Evolutionary conservation across 1,140 invertebrate species (phyloP).

Genomic region (Agraylea sexmaculata): DNA sequence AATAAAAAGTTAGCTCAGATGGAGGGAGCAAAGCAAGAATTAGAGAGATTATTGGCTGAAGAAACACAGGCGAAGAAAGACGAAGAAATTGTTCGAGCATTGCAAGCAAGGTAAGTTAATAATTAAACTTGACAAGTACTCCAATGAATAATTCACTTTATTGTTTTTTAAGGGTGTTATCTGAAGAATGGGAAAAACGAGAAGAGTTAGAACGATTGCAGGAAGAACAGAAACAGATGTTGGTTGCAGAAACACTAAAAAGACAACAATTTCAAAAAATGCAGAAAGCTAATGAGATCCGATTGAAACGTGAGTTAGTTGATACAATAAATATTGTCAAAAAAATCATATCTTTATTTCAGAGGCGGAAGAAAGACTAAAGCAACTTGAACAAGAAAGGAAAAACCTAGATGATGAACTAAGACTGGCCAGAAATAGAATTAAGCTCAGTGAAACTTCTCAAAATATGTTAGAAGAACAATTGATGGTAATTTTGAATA

Average conservation of each 20-base stretch:
- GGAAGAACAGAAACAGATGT: conserved; percentile 56
- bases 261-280: conserved; percentile 57
- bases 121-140: conserved; percentile 1
- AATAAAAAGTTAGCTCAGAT: conserved; percentile 58
- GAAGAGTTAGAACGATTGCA: conserved; percentile 67
- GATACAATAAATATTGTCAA: conserved; percentile 1
- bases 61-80: conserved; percentile 72
- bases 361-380: conserved; percentile 54
- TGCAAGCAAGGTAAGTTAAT: conserved; percentile 53
- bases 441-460: conserved; percentile 50
- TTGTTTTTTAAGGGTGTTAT: conserved; percentile 46
- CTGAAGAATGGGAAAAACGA: conserved; percentile 72
- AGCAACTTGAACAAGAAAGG: conserved; percentile 55
- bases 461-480: conserved; percentile 53
- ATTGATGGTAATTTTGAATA: conserved; percentile 34
- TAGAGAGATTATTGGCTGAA: conserved; percentile 60
- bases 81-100: conserved; percentile 66
- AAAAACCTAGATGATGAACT: conserved; percentile 54
- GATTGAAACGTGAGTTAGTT: conserved; percentile 45
- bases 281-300: conserved; percentile 58
- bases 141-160: background rate
- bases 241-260: conserved; percentile 62
- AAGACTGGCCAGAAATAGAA: conserved; percentile 51
- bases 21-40: conserved; percentile 50
- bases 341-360: conserved; percentile 23